Conservation (phyloP, 2,888 invertebrate species). For the Xylocampa areola region DNA sequence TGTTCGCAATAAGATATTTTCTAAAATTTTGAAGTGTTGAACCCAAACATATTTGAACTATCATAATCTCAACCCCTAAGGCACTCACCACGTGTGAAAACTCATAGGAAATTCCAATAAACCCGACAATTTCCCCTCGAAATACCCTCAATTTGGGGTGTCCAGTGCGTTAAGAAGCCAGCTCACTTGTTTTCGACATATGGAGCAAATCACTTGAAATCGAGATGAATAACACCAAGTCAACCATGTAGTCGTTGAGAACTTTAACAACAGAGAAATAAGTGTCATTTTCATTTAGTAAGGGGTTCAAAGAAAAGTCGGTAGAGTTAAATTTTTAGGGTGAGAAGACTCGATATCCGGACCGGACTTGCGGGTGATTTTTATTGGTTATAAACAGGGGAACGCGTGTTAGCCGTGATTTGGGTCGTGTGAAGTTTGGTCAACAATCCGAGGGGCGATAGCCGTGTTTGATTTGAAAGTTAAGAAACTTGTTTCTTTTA, state of each 20-base stretch:
- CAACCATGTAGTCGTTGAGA: conserved; percentile 24
- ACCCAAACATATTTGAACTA: conserved; percentile 47
- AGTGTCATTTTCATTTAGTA: conserved; percentile 45
- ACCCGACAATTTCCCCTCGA: conserved; percentile 79
- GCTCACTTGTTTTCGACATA: conserved; percentile 86
- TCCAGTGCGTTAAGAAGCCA: conserved; percentile 83
- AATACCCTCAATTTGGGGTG: conserved; percentile 85
- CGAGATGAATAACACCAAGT: conserved; percentile 64
- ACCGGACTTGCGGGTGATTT: conserved; percentile 84
- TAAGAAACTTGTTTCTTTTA: conserved; percentile 62
- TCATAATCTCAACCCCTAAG: conserved; percentile 63
- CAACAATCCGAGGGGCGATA: conserved; percentile 74
- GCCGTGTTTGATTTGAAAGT: conserved; percentile 70
- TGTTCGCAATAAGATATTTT: too few species aligned
- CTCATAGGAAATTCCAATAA: conserved; percentile 87
- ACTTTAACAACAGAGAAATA: conserved; percentile 47
- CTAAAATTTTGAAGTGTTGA: conserved; percentile 29
- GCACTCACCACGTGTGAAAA: conserved; percentile 75
- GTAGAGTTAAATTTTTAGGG: conserved; percentile 76
- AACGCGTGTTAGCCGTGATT: conserved; percentile 75
- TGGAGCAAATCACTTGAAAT: conserved; percentile 81
- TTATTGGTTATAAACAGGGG: conserved; percentile 87
- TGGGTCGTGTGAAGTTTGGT: conserved; percentile 76
- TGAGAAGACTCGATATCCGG: conserved; percentile 85
- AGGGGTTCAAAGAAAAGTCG: conserved; percentile 50